Percentiles rank a stretch among this genome's conserved stretches.
Conservation (phyloP, 2,113 vertebrate species). For the Campylomormyrus tamandua region DNA sequence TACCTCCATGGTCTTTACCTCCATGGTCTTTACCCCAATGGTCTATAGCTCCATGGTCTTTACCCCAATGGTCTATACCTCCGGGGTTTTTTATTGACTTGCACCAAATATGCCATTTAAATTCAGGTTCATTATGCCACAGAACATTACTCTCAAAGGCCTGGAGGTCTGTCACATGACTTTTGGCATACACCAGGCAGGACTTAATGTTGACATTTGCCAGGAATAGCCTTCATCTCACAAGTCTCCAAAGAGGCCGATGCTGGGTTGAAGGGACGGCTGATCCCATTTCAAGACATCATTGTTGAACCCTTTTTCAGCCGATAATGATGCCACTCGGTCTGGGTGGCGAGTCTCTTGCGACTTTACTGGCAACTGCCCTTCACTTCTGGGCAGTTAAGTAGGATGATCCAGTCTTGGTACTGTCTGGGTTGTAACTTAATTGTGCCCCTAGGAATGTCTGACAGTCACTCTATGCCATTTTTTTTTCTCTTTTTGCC, state of each 20-base stretch:
- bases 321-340: neutral
- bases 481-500: neutral
- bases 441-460: neutral
- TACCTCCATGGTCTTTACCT: too few species aligned
- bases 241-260: neutral
- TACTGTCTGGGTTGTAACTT: neutral
- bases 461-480: neutral
- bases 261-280: neutral
- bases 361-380: neutral
- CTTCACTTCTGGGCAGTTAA: neutral
- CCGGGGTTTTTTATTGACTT: neutral
- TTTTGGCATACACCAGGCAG: neutral
- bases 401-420: neutral
- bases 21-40: too few species aligned
- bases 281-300: neutral
- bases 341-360: neutral
- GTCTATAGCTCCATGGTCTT: neutral
- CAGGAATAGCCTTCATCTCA: neutral
- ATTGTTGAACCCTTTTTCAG: neutral
- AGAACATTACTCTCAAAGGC: neutral
- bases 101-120: neutral
- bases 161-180: neutral
- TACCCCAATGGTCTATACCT: neutral
- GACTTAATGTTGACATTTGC: neutral
- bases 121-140: neutral